Evolutionary conservation across 2,888 invertebrate species (phyloP).

Genomic region (Chorisops tibialis): DNA sequence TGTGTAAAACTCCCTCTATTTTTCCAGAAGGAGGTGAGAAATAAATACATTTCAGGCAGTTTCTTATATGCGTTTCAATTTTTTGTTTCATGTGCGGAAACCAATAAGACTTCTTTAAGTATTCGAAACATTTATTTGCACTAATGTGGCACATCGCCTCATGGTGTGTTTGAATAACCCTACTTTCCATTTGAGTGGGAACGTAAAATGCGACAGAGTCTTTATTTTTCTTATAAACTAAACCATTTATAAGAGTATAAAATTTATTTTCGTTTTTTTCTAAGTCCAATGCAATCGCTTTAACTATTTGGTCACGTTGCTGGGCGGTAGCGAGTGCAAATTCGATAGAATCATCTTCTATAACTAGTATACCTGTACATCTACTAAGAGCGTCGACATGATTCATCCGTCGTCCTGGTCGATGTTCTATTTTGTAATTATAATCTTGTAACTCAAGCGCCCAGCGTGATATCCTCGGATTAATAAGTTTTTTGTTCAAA

Average conservation of each 20-base stretch:
- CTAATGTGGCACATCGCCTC: neutral
- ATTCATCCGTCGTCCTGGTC: slow-evolving; percentile 35
- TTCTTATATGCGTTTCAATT: neutral
- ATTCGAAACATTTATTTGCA: neutral
- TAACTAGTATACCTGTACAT: neutral
- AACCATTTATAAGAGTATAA: slow-evolving; percentile 27
- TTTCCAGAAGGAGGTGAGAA: slow-evolving; percentile 35
- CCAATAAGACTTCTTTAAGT: neutral
- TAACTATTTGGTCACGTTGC: too few species aligned
- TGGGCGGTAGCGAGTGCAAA: too few species aligned
- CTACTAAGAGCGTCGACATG: slow-evolving; percentile 42
- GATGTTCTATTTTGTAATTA: slow-evolving; percentile 35
- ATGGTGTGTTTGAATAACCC: neutral
- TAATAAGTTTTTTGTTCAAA: slow-evolving; percentile 34
- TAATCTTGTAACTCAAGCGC: slow-evolving; percentile 34
- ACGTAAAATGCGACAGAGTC: neutral
- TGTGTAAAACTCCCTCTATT: slow-evolving; percentile 40
- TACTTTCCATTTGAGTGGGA: neutral
- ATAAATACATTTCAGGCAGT: neutral
- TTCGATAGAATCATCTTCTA: neutral
- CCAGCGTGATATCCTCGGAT: slow-evolving; percentile 36
- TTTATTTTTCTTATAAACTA: slow-evolving; percentile 9
- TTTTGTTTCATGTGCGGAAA: neutral
- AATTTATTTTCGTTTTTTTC: slow-evolving; percentile 28
- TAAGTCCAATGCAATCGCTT: neutral